Evolutionary conservation across 2,113 vertebrate genomes (phyloP).

Genomic region (Cyphotilapia sp.): DNA sequence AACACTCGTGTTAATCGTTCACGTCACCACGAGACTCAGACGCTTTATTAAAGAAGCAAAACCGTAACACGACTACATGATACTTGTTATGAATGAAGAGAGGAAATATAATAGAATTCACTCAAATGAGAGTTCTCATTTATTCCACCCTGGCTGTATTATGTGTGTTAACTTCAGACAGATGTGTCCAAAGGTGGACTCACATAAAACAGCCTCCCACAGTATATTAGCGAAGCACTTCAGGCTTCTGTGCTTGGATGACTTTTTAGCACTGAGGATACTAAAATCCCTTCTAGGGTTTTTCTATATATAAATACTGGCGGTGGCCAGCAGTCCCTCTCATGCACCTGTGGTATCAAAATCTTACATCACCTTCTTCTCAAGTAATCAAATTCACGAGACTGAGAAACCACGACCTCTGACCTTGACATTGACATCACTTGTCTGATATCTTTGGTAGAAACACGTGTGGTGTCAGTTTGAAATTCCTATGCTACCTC

Average conservation of each 20-base stretch:
- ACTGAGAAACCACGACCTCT: background rate
- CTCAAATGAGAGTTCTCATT: background rate
- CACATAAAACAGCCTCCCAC: background rate
- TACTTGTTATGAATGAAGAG: accelerated
- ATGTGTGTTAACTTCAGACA: background rate
- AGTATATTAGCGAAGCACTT: background rate
- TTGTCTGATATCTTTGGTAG: background rate
- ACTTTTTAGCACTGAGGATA: background rate
- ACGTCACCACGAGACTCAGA: accelerated
- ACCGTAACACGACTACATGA: accelerated
- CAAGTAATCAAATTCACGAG: background rate
- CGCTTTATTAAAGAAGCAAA: background rate
- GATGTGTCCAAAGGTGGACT: background rate
- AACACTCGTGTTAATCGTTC: background rate
- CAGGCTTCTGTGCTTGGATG: background rate
- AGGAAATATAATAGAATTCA: background rate
- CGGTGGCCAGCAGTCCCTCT: accelerated
- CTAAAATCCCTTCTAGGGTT: background rate
- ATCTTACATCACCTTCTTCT: background rate
- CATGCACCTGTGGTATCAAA: background rate
- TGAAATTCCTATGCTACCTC: background rate
- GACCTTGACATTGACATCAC: background rate
- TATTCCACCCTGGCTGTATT: accelerated
- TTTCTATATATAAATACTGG: accelerated
- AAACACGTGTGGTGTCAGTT: background rate